Conservation (phyloP, 2,797 vertebrate species). For the Catamblyrhynchus diadema region DNA sequence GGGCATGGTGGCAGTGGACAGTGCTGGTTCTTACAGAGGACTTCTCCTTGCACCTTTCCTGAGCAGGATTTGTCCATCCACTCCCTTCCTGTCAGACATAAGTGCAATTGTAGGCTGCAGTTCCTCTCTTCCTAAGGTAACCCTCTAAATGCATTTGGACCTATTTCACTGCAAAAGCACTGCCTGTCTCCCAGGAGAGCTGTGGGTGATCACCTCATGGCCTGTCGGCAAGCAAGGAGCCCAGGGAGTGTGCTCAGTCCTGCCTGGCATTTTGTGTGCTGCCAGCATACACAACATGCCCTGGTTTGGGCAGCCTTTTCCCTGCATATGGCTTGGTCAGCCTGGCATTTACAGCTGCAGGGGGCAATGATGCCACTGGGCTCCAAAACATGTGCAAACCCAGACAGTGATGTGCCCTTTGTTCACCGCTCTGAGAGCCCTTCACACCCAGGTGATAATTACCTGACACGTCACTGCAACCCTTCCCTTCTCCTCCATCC, state of each 20-base stretch:
- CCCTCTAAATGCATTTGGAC: not conserved
- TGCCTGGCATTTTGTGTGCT: not conserved
- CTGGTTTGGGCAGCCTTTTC: not conserved
- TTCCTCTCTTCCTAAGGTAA: not conserved
- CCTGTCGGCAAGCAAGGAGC: not conserved
- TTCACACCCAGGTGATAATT: not conserved
- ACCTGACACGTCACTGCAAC: fast-evolving
- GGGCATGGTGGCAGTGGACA: not conserved
- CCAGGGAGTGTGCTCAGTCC: not conserved
- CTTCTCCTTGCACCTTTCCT: not conserved
- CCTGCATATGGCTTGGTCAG: not conserved
- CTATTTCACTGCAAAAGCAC: not conserved
- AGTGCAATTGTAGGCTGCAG: not conserved
- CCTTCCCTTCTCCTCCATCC: not conserved
- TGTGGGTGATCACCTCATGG: not conserved
- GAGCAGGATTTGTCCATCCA: not conserved
- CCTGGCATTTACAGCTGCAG: not conserved
- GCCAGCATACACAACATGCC: not conserved
- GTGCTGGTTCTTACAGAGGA: not conserved
- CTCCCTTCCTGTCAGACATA: not conserved
- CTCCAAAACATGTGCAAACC: not conserved
- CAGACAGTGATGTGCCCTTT: not conserved
- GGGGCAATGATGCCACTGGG: fast-evolving
- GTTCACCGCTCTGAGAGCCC: not conserved
- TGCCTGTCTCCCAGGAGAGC: not conserved